Evolutionary conservation across 2,113 vertebrate genomes (phyloP).

Genomic region (Cynoglossus semilaevis): DNA sequence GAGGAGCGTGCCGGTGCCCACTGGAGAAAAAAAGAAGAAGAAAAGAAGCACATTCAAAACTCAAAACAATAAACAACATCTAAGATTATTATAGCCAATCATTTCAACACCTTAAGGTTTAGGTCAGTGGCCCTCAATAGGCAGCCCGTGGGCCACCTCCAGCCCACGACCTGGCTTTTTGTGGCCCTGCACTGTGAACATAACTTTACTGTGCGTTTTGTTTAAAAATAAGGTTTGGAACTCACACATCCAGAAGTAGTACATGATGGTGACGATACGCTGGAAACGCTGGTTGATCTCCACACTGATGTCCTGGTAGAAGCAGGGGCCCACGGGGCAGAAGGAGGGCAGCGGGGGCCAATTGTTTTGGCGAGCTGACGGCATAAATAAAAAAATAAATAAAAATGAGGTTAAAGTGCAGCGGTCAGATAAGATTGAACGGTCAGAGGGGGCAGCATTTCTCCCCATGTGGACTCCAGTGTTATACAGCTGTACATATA

Average conservation of each 20-base stretch:
- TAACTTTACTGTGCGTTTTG: no score
- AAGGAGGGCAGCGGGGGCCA: constrained; percentile 93
- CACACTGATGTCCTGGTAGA: constrained; percentile 93
- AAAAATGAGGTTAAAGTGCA: neutral
- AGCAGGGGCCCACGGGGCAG: constrained; percentile 91
- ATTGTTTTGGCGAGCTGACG: constrained; percentile 85
- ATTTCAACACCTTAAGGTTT: no score
- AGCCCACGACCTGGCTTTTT: no score
- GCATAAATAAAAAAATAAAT: neutral
- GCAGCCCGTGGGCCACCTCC: no score
- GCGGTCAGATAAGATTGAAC: neutral
- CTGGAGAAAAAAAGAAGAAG: constrained; percentile 61
- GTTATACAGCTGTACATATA: neutral
- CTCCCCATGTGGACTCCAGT: neutral
- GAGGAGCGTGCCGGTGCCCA: constrained; percentile 78
- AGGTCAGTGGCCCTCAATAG: no score
- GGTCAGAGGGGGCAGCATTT: neutral
- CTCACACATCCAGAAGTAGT: constrained; percentile 98
- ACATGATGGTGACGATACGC: constrained; percentile 89
- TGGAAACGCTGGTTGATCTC: constrained; percentile 92
- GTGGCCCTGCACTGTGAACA: no score
- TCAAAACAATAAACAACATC: constrained; percentile 1
- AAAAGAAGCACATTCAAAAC: constrained; percentile 2
- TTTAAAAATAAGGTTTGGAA: constrained; percentile 12
- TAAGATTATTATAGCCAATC: neutral